These are phyloP conservation scores for Scophthalmus maximus DNA, from an alignment of 2,113 vertebrate genomes.

Conservation along the genomic window DNA sequence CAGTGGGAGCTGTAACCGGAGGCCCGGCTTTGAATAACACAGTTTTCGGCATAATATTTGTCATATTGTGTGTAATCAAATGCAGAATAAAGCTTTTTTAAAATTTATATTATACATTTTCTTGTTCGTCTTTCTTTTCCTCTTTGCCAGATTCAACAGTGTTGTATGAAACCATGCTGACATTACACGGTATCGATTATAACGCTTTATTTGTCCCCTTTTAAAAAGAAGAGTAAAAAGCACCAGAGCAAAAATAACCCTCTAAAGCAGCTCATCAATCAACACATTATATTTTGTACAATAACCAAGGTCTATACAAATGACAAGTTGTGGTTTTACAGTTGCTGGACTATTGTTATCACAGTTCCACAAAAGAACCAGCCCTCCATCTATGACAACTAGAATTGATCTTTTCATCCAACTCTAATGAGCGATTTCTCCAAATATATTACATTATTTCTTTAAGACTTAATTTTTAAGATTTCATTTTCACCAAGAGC, in stretches of 20 bases:
- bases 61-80: slow-evolving; percentile 27
- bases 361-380: too few relatives aligned
- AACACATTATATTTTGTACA: too few relatives aligned
- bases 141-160: background rate
- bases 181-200: background rate
- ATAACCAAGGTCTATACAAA: background rate
- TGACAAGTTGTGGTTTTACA: background rate
- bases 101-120: slow-evolving; percentile 2
- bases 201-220: slow-evolving; percentile 8
- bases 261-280: background rate
- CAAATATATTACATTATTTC: background rate
- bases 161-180: background rate
- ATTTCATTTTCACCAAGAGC: background rate
- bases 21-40: slow-evolving; percentile 18
- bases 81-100: slow-evolving; percentile 46
- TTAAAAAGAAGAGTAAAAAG: background rate
- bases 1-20: slow-evolving; percentile 11
- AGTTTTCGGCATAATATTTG: slow-evolving; percentile 19
- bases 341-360: background rate
- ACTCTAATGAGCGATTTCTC: background rate
- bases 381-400: too few relatives aligned
- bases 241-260: background rate
- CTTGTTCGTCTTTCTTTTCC: background rate
- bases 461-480: background rate
- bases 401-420: background rate